phyloP scores from a whole-genome alignment of 2,888 invertebrate species.

The Trileptium ribeirensis region DNA sequence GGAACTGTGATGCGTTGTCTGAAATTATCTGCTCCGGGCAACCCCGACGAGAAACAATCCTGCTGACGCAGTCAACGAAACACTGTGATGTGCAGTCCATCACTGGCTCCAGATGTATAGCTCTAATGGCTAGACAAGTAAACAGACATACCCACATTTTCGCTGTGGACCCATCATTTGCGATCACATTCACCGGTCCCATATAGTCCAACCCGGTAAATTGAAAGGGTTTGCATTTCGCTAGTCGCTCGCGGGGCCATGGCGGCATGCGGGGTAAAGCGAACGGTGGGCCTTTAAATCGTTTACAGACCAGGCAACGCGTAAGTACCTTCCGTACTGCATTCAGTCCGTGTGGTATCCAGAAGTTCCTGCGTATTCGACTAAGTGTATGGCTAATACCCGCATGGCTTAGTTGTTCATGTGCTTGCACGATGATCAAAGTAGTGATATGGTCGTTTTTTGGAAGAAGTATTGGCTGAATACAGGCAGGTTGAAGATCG shows the following conservation, averaged over 20 bases:
- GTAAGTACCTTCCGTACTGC: background rate
- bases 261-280: background rate
- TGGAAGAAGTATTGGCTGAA: constrained; percentile 5
- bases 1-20: constrained; percentile 53
- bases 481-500: background rate
- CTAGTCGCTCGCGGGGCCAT: background rate
- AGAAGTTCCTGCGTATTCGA: background rate
- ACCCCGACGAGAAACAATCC: constrained; percentile 49
- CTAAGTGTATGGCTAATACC: constrained; percentile 6
- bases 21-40: constrained; percentile 45
- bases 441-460: background rate
- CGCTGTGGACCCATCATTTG: constrained; percentile 30
- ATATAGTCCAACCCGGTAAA: constrained; percentile 5
- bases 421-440: background rate
- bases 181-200: constrained; percentile 11
- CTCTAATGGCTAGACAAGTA: constrained; percentile 23
- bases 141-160: no score
- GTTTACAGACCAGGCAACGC: background rate
- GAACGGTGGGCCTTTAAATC: background rate
- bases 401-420: background rate
- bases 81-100: constrained; percentile 41
- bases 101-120: constrained; percentile 18
- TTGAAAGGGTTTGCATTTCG: background rate
- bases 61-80: constrained; percentile 45
- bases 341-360: constrained; percentile 2